Evolutionary conservation across 2,797 vertebrate genomes (phyloP).

Genomic region (Jordanella pulchra): DNA sequence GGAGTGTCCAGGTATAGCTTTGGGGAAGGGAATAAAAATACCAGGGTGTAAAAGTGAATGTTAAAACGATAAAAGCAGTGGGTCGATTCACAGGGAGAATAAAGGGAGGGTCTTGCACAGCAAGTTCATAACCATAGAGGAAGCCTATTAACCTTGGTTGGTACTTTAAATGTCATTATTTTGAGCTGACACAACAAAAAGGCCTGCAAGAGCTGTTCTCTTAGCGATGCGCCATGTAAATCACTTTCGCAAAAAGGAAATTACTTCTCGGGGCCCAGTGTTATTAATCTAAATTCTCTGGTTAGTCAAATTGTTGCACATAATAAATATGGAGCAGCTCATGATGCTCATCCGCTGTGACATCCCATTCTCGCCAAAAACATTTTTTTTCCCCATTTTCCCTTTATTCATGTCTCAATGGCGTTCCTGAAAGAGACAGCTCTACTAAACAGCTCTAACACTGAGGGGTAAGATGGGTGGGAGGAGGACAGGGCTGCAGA

Average conservation of each 20-base stretch:
- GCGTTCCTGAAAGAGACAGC: conserved; percentile 75
- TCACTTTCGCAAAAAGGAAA: conserved; percentile 97
- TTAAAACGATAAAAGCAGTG: conserved; percentile 67
- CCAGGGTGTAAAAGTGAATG: conserved; percentile 54
- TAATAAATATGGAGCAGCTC: conserved; percentile 95
- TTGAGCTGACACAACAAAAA: conserved; percentile 92
- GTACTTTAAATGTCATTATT: conserved; percentile 99
- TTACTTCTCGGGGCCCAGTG: conserved; percentile 93
- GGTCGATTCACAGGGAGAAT: conserved; percentile 61
- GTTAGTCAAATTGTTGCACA: conserved; percentile 94
- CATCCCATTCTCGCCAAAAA: conserved; percentile 78
- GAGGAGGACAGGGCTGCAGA: conserved; percentile 48
- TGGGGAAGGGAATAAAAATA: conserved; percentile 40
- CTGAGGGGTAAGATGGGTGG: conserved; percentile 40
- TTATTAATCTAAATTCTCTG: conserved; percentile 99
- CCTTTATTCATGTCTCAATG: conserved; percentile 75
- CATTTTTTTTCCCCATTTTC: conserved; percentile 66
- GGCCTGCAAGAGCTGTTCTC: conserved; percentile 85
- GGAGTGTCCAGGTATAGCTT: conserved; percentile 29
- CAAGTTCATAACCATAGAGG: conserved; percentile 89
- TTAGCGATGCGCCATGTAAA: conserved; percentile 94
- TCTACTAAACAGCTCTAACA: conserved; percentile 71
- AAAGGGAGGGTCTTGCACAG: conserved; percentile 68
- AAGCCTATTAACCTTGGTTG: conserved; percentile 98
- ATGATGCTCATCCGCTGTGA: conserved; percentile 85